Conservation (phyloP, 2,113 vertebrate genomes). For the Bambusicola thoracicus region DNA sequence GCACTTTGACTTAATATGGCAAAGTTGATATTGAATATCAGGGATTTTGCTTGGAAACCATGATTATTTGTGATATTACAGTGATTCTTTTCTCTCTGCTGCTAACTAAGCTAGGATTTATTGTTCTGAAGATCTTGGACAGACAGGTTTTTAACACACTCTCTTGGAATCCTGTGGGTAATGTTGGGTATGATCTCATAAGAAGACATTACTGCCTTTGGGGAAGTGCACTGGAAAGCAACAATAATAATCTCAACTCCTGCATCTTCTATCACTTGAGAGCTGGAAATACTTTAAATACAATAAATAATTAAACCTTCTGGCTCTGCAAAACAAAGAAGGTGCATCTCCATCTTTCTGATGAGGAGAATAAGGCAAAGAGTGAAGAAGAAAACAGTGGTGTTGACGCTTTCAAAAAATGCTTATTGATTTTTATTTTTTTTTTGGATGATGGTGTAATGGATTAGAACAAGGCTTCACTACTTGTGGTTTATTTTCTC, state of each 20-base stretch:
- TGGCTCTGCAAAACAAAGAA: conserved; percentile 9
- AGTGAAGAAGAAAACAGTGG: background rate
- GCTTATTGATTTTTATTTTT: conserved; percentile 39
- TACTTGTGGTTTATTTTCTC: background rate
- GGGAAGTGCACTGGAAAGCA: conserved; percentile 36
- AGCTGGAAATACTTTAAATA: conserved; percentile 50
- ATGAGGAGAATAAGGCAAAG: conserved; percentile 4
- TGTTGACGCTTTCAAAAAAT: conserved; percentile 19
- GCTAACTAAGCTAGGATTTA: conserved; percentile 49
- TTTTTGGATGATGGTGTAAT: conserved; percentile 3
- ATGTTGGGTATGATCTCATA: conserved; percentile 33
- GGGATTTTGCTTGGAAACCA: conserved; percentile 6
- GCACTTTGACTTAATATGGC: conserved; percentile 1
- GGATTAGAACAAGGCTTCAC: background rate
- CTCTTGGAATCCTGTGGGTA: conserved; percentile 37
- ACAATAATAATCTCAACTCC: conserved; percentile 30
- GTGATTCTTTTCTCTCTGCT: conserved; percentile 20
- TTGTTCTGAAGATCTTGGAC: conserved; percentile 51
- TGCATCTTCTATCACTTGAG: conserved; percentile 33
- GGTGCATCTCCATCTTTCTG: conserved; percentile 15
- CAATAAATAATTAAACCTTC: conserved; percentile 59
- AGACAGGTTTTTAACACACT: conserved; percentile 45
- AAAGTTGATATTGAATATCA: background rate
- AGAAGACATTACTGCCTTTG: conserved; percentile 32
- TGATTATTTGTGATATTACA: conserved; percentile 26